Percentiles rank a stretch among this genome's conserved stretches.
Conservation (phyloP, 1,140 invertebrate species). For the Drosophila tani region DNA sequence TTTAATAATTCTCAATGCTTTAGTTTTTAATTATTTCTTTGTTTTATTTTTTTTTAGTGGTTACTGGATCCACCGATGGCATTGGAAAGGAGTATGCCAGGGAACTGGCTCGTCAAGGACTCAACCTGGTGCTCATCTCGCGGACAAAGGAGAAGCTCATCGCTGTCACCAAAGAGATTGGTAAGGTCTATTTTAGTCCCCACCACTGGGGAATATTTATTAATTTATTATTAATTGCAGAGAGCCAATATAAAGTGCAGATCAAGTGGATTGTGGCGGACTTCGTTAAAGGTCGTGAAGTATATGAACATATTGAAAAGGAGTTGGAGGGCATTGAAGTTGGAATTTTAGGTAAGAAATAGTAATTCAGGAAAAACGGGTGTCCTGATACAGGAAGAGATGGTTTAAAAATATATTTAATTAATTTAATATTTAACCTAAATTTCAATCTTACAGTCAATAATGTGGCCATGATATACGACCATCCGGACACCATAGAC, state of each 20-base stretch:
- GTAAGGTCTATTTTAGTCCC: slow-evolving; percentile 81
- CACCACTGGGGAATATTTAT: slow-evolving; percentile 6
- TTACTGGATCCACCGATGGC: slow-evolving; percentile 97
- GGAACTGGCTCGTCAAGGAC: slow-evolving; percentile 91
- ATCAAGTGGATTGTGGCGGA: slow-evolving; percentile 92
- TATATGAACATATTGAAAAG: slow-evolving; percentile 89
- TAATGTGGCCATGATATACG: slow-evolving; percentile 94
- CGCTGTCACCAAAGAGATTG: slow-evolving; percentile 90
- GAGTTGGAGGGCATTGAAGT: slow-evolving; percentile 90
- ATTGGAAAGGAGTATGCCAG: slow-evolving; percentile 96
- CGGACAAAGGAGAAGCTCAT: slow-evolving; percentile 91
- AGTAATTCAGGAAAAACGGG: no score
- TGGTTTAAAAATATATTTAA: no score
- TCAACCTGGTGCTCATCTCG: slow-evolving; percentile 95
- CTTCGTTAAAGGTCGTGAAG: slow-evolving; percentile 90
- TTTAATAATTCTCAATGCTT: no score
- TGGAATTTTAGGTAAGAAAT: slow-evolving; percentile 91
- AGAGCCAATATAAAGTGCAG: slow-evolving; percentile 88
- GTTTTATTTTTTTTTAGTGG: slow-evolving; percentile 87
- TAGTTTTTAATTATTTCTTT: no score
- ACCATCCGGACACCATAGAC: slow-evolving; percentile 92
- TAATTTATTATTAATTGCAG: slow-evolving; percentile 78
- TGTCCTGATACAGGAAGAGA: no score
- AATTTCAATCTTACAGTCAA: slow-evolving; percentile 89
- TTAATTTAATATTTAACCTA: no score